phyloP scores from a whole-genome alignment of 2,797 vertebrate genomes.

The Oryzias sinensis region DNA sequence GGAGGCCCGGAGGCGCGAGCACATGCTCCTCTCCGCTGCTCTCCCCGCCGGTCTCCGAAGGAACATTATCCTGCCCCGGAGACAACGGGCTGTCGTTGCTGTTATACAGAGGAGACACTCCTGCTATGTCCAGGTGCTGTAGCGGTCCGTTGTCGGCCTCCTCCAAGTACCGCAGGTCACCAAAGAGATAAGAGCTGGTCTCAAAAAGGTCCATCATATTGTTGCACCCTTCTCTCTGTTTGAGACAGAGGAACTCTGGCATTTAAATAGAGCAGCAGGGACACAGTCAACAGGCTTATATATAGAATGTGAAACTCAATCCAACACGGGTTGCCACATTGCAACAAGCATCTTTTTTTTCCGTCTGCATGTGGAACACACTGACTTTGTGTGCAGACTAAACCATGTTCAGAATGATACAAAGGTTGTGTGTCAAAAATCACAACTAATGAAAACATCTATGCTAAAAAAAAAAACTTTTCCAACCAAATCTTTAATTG shows the following conservation, averaged over 20 bases:
- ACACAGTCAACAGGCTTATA: constrained; percentile 93
- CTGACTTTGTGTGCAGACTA: constrained; percentile 69
- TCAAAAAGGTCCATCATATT: constrained; percentile 99
- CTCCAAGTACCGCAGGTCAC: constrained; percentile 86
- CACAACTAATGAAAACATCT: no score
- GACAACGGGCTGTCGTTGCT: constrained; percentile 87
- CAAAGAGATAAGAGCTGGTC: constrained; percentile 95
- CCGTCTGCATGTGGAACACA: constrained; percentile 69
- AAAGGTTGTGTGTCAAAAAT: no score
- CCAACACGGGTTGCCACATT: constrained; percentile 87
- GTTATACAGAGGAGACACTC: constrained; percentile 89
- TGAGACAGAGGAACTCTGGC: constrained; percentile 83
- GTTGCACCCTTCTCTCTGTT: constrained; percentile 79
- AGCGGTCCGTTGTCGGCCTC: constrained; percentile 87
- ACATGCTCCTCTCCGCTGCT: constrained; percentile 96
- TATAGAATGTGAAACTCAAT: constrained; percentile 98
- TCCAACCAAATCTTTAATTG: no score
- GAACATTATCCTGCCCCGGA: constrained; percentile 84
- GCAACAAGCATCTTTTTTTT: constrained; percentile 80
- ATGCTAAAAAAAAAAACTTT: no score
- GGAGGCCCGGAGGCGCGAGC: constrained; percentile 87
- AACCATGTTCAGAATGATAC: constrained; percentile 41
- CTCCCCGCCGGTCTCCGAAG: constrained; percentile 85
- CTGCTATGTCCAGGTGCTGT: constrained; percentile 89
- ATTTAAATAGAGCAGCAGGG: constrained; percentile 94